Base-by-base conservation (phyloP, 2,797 vertebrate genomes). In the Cyprinodon diabolis region DNA sequence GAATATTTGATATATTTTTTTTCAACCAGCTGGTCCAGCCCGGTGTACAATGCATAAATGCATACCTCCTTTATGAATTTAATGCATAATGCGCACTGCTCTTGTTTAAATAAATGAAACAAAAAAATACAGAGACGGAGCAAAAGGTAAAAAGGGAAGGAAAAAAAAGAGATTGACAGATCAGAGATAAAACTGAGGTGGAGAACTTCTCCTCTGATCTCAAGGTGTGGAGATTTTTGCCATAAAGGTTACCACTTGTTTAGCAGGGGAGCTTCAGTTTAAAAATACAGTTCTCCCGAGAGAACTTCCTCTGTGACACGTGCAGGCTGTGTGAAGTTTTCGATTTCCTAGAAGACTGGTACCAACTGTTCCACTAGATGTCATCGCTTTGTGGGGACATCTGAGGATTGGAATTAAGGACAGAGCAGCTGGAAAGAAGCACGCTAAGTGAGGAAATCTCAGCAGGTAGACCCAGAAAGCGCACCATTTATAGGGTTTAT, bases 281-380 rank as follows among this genome's bases (percentile, higher is more conserved):
- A 78, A 74, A 79, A 73, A 30, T 5, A 48, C 12, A 52, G 43
- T 78, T 80, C 74, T 69, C 51, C 10, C 25, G 71, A 66, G 49
- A 80, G 49, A 23, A 79, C 75, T 71, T 80, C 52, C 60, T 70
- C 66, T 1, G 66, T 40, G 63, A 68, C 70, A 71, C 37, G 2
- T 70, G 15, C 55, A 37, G 75, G 57, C 55, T 15, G 49, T 71
- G 58, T 72, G 58, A 85, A 57, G 73, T 77, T 65, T 69, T 69
- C 77, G 74, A 76, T 72, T 67, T 76, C 72, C 48, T 52, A 35
- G 68, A 43, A 73, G 68, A 68, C 25, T 9, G n/a, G 77, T 66
- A 60, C 51, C 68, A 75, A 72, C 63, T 75, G 76, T 74, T 78
- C 49, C 35, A 73, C 17, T 69, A 56, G 70, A 78, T 49, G 56